phyloP scores from a whole-genome alignment of 2,113 vertebrate species.

The Sisor rabdophorus region DNA sequence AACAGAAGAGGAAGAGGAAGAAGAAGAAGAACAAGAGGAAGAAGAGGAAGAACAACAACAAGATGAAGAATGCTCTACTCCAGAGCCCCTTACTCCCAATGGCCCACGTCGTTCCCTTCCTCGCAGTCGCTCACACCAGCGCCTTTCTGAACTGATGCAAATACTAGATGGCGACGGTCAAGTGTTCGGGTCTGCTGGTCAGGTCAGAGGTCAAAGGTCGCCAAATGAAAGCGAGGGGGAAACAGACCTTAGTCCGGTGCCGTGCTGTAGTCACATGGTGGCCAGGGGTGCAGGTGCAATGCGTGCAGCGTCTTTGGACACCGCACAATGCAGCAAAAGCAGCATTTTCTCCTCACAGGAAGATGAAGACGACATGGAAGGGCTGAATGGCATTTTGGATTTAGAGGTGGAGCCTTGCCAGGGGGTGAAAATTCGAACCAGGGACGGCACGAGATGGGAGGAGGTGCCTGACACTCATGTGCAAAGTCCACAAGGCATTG shows the following conservation, averaged over 20 bases:
- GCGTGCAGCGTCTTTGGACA: slow-evolving; percentile 80
- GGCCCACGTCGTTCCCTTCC: slow-evolving; percentile 55
- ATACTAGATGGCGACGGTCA: slow-evolving; percentile 64
- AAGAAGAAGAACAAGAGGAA: slow-evolving; percentile 3
- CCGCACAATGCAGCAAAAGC: slow-evolving; percentile 79
- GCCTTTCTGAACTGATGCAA: slow-evolving; percentile 61
- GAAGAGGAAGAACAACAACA: slow-evolving; percentile 37
- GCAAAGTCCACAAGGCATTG: slow-evolving; percentile 60
- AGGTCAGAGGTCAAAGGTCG: slow-evolving; percentile 69
- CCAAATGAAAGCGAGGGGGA: slow-evolving; percentile 68
- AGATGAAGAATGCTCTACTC: slow-evolving; percentile 23
- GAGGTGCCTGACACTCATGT: slow-evolving; percentile 68
- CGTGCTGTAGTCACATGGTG: slow-evolving; percentile 69
- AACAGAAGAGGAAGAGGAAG: background rate
- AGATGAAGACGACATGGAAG: slow-evolving; percentile 66
- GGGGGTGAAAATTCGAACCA: slow-evolving; percentile 70
- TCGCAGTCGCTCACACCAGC: slow-evolving; percentile 62
- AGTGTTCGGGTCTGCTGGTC: slow-evolving; percentile 63
- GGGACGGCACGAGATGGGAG: slow-evolving; percentile 71
- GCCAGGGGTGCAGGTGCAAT: slow-evolving; percentile 63
- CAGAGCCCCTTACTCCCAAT: slow-evolving; percentile 45
- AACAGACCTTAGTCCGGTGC: slow-evolving; percentile 70
- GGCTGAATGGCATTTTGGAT: slow-evolving; percentile 83
- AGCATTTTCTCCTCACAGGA: slow-evolving; percentile 84
- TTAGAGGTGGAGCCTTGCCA: slow-evolving; percentile 77